These are phyloP conservation scores for Hipparchia sbordonii DNA, from an alignment of 2,888 invertebrate species.

Conservation along the genomic window DNA sequence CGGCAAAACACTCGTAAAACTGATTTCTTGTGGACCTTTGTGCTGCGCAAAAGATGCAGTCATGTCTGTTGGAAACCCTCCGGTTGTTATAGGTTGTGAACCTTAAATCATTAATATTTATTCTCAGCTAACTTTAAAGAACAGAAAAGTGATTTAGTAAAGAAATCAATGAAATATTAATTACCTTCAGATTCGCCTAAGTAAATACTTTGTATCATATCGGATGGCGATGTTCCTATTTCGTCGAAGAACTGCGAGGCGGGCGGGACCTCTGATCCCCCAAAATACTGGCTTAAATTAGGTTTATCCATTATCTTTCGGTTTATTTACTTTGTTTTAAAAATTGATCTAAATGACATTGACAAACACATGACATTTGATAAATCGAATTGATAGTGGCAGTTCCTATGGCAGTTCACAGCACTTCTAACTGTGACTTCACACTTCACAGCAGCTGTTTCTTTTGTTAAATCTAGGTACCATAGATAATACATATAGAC, in stretches of 20 bases:
- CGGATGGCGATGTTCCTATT: conserved; percentile 75
- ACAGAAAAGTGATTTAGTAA: conserved; percentile 5
- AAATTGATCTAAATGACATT: neutral
- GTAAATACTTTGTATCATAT: conserved; percentile 77
- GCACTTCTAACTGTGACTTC: no score
- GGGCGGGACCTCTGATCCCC: conserved; percentile 67
- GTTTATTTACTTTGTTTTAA: conserved; percentile 25
- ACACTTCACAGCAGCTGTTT: no score
- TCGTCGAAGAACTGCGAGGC: conserved; percentile 79
- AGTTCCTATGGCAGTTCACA: no score
- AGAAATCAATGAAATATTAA: neutral
- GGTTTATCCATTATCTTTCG: conserved; percentile 71
- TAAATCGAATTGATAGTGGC: no score
- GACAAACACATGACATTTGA: neutral
- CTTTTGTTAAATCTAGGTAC: no score
- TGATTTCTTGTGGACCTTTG: conserved; percentile 58
- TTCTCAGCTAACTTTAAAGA: neutral
- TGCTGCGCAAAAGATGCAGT: conserved; percentile 60
- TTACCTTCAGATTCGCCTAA: conserved; percentile 69
- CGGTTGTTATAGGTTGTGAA: conserved; percentile 47
- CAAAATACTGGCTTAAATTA: conserved; percentile 83
- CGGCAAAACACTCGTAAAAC: conserved; percentile 63
- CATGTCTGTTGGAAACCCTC: conserved; percentile 58
- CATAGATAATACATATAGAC: no score
- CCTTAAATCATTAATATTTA: conserved; percentile 3